These are phyloP conservation scores for Protonibea diacanthus DNA, from an alignment of 2,797 vertebrate genomes.

Conservation along the genomic window DNA sequence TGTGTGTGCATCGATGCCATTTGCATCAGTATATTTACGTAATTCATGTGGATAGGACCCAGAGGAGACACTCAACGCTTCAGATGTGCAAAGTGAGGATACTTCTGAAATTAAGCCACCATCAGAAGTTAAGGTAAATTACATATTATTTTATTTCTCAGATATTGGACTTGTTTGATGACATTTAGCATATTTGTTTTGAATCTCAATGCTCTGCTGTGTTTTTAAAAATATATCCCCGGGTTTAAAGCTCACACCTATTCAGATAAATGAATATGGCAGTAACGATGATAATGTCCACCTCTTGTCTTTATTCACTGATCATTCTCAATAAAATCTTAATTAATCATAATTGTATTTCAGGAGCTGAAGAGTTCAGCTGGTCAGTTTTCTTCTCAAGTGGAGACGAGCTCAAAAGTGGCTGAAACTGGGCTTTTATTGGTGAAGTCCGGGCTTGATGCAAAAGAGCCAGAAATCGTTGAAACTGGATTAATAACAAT, in stretches of 20 bases:
- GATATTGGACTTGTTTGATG: neutral
- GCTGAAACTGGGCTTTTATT: slow-evolving; percentile 14
- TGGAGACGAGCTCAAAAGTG: slow-evolving; percentile 6
- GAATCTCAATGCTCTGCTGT: neutral
- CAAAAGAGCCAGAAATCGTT: slow-evolving; percentile 11
- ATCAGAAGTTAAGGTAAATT: slow-evolving; percentile 57
- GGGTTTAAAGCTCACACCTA: neutral
- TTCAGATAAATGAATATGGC: neutral
- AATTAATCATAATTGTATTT: neutral
- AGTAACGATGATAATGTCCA: neutral
- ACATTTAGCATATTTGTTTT: neutral
- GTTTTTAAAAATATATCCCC: neutral
- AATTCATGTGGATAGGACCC: slow-evolving; percentile 71
- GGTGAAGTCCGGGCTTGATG: slow-evolving; percentile 1
- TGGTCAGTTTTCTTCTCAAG: slow-evolving; percentile 4
- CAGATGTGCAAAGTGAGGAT: slow-evolving; percentile 45
- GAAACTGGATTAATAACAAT: slow-evolving; percentile 16
- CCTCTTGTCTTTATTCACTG: neutral
- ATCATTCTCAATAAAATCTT: neutral
- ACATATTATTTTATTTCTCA: neutral
- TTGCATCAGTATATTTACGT: slow-evolving; percentile 39
- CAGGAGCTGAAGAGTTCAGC: slow-evolving; percentile 31
- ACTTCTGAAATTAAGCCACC: slow-evolving; percentile 5
- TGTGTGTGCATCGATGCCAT: slow-evolving; percentile 5
- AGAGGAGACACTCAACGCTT: slow-evolving; percentile 60